Percentiles rank a stretch among this genome's conserved stretches.
Evolutionary conservation across 2,888 invertebrate genomes (phyloP).

Genomic region (Mechanitis messenoides): DNA sequence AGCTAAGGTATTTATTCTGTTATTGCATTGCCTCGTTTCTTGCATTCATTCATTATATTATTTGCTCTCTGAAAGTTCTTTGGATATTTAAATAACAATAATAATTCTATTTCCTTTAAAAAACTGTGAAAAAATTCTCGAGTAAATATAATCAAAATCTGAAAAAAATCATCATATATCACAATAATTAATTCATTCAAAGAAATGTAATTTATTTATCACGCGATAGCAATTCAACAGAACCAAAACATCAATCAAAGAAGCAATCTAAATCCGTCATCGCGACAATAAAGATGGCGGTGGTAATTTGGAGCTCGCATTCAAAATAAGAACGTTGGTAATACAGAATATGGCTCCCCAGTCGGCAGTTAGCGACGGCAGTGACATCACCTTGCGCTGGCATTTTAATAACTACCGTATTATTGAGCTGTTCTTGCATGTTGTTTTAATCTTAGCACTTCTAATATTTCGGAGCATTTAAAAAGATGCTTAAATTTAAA

Average conservation of each 20-base stretch:
- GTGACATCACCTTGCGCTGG: conserved; percentile 27
- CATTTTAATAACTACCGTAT: conserved; percentile 34
- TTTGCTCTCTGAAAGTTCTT: conserved; percentile 14
- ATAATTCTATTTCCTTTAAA: too few species aligned
- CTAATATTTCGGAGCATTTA: background rate
- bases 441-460: conserved; percentile 11
- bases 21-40: conserved; percentile 13
- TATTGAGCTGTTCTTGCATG: conserved; percentile 22
- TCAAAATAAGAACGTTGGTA: conserved; percentile 48
- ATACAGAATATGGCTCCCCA: conserved; percentile 55
- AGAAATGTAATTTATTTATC: conserved; percentile 6
- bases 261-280: conserved; percentile 57
- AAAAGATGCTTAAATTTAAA: background rate
- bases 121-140: too few species aligned
- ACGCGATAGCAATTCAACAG: conserved; percentile 4
- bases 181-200: background rate
- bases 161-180: conserved; percentile 5
- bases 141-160: background rate
- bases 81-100: conserved; percentile 6
- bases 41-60: conserved; percentile 16
- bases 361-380: conserved; percentile 46
- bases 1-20: conserved; percentile 10
- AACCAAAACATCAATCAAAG: conserved; percentile 45
- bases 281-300: conserved; percentile 54
- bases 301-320: conserved; percentile 46